Evolutionary conservation across 2,888 invertebrate genomes (phyloP).

Genomic region (Xylota segnis): DNA sequence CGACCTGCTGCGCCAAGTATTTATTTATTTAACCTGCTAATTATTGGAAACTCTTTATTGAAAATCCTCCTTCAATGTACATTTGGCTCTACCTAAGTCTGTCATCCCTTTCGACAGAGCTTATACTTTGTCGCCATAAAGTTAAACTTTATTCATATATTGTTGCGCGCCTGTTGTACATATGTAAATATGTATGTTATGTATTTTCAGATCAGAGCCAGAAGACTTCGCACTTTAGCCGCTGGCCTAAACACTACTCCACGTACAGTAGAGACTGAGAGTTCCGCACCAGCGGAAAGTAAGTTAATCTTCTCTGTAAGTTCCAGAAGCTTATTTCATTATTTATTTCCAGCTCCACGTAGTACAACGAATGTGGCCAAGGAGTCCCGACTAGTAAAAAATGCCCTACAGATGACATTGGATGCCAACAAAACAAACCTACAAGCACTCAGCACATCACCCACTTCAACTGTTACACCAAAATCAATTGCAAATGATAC

Average conservation of each 20-base stretch:
- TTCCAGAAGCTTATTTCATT: not conserved
- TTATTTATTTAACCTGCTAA: no score
- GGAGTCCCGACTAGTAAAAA: slow-evolving; percentile 82
- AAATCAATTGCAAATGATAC: slow-evolving; percentile 62
- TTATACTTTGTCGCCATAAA: no score
- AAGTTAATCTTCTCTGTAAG: slow-evolving; percentile 32
- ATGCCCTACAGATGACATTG: slow-evolving; percentile 69
- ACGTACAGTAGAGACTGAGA: slow-evolving; percentile 71
- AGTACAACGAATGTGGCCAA: slow-evolving; percentile 80
- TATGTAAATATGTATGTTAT: slow-evolving; percentile 81
- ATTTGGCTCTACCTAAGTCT: no score
- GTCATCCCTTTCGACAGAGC: no score
- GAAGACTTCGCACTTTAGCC: slow-evolving; percentile 82
- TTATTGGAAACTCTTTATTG: no score
- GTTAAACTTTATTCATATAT: no score
- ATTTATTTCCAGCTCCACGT: slow-evolving; percentile 76
- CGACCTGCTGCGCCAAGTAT: no score
- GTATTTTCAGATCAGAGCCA: slow-evolving; percentile 83
- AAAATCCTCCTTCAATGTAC: no score
- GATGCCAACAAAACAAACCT: slow-evolving; percentile 30
- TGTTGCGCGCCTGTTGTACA: no score
- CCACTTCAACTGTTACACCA: slow-evolving; percentile 43
- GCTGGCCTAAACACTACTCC: slow-evolving; percentile 76
- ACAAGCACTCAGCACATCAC: slow-evolving; percentile 44
- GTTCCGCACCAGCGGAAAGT: slow-evolving; percentile 69